Evolutionary conservation across 2,113 vertebrate species (phyloP).

Genomic region (Tor tambroides): DNA sequence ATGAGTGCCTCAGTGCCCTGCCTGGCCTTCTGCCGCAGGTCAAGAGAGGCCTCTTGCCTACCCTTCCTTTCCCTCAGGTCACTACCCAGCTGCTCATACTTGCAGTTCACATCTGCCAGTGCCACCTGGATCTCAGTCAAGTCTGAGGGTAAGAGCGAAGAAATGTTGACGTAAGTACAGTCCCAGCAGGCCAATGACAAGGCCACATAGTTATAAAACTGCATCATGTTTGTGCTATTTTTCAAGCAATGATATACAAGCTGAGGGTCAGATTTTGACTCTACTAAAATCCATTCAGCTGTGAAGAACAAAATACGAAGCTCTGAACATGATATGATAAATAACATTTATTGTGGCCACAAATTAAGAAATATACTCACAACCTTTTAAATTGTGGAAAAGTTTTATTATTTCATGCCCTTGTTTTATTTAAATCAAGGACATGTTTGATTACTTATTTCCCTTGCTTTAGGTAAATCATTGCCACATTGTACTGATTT

Average conservation of each 20-base stretch:
- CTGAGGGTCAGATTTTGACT: neutral
- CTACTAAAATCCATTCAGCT: neutral
- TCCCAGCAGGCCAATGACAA: neutral
- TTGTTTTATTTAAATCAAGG: neutral
- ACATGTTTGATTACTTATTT: too few relatives aligned
- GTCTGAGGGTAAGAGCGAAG: conserved; percentile 75
- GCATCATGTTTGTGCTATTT: conserved; percentile 20
- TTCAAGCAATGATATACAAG: neutral
- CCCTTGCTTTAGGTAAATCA: neutral
- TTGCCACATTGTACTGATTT: neutral
- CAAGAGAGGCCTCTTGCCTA: conserved; percentile 78
- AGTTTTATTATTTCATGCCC: neutral
- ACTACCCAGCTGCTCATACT: conserved; percentile 82
- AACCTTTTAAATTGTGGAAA: neutral
- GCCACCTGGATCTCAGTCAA: conserved; percentile 94
- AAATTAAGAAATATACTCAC: neutral
- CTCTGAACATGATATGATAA: neutral
- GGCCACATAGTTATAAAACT: neutral
- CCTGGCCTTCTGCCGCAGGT: conserved; percentile 79
- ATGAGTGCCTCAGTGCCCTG: conserved; percentile 78
- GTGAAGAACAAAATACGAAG: neutral
- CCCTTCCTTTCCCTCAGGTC: conserved; percentile 78
- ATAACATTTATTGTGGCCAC: neutral
- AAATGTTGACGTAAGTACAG: neutral
- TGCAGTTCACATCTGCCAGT: conserved; percentile 84